These are phyloP conservation scores for mouse (Mus musculus) DNA, from an alignment of 2,113 vertebrate species.

Conservation along the genomic window DNA sequence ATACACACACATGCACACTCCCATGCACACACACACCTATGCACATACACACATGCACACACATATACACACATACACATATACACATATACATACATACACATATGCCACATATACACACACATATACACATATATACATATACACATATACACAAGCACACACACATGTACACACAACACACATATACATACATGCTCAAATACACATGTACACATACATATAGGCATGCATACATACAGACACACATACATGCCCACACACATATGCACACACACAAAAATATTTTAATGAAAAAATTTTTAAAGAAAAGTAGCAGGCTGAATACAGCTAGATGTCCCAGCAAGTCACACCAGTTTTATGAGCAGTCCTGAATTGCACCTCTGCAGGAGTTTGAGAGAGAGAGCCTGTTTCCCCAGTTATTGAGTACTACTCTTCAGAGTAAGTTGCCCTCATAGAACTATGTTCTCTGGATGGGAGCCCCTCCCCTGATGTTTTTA, in stretches of 20 bases:
- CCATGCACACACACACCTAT: too few relatives aligned
- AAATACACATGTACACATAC: too few relatives aligned
- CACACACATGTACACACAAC: neutral
- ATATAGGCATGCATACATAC: too few relatives aligned
- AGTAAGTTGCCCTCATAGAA: neutral
- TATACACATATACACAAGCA: neutral
- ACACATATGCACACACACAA: neutral
- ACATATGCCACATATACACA: neutral
- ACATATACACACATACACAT: neutral
- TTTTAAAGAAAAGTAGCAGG: neutral
- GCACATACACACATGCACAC: too few relatives aligned
- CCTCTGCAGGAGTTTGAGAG: neutral
- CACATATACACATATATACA: fast-evolving
- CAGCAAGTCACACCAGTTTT: neutral
- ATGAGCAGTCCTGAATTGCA: neutral
- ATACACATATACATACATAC: neutral
- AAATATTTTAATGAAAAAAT: neutral
- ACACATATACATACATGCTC: neutral
- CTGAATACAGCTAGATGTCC: neutral
- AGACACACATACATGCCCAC: neutral
- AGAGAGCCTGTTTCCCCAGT: neutral
- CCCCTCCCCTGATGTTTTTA: neutral
- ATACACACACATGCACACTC: too few relatives aligned
- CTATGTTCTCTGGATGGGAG: neutral
- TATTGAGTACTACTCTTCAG: neutral